Base-by-base conservation (phyloP, 1,140 invertebrate genomes). In the Holcopasites calliopsidis region DNA sequence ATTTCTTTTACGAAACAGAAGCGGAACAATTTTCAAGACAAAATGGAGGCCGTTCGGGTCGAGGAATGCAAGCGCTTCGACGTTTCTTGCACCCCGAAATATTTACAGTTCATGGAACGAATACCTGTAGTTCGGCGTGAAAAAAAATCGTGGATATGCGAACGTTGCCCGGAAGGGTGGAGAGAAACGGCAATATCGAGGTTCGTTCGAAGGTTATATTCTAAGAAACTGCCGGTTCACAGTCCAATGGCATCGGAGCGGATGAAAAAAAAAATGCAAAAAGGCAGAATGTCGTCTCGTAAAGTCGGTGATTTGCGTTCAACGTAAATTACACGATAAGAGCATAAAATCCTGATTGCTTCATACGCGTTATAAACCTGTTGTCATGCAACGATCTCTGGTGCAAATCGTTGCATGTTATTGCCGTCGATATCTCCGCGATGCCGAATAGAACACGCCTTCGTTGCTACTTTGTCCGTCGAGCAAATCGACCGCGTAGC, bases 301-400 rank as follows among this genome's bases (percentile, higher is more conserved):
- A 79, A 80, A 83, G 72, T 77, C 77, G 69, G 84, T 78, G 80
- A 88, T 90, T 89, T 89, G 85, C 87, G 87, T 86, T 86, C 88
- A 83, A 88, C 87, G 87, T 88, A 85, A 85, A 86, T 75, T 75
- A 75, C 80, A 82, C 80, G 86, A 90, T 90, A 90, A 89, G 86
- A 83, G 85, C 83, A 84, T 88, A 88, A 87, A 89, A 87, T 87
- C 80, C 80, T 82, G 76, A 80, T 83, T 77, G 82, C 80, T 82
- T 83, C 84, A 85, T 85, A 83, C 84, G 83, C 80, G 84, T 84
- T 86, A 84, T 83, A 61, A 84, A 83, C 62, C 80, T 83, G 84
- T 86, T 85, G 87, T 83, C 84, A 84, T 78, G 81, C 85, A 38
- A 82, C 87, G 85, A 89, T 86, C 78, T 84, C 85, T 77, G 71